Conservation (phyloP, 35 echinoderm and acorn worm species). For the Eucidaris tribuloides region DNA sequence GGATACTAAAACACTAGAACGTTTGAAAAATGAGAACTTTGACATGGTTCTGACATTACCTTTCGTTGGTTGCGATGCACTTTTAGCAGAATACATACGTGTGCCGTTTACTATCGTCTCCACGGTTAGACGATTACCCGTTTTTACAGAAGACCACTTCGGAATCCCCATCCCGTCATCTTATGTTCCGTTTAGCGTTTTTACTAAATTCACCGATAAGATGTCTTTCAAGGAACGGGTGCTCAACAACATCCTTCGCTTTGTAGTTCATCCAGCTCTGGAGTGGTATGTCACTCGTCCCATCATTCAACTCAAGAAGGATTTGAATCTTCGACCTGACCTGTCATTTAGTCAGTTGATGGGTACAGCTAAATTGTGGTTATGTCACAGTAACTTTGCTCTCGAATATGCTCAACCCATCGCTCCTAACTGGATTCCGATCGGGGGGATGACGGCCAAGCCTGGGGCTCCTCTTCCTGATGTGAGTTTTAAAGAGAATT, state of each 20-base stretch:
- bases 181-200: not conserved
- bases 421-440: no score
- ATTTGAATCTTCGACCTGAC: slow-evolving; percentile 1
- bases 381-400: no score
- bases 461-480: no score
- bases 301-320: not conserved
- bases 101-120: slow-evolving; percentile 18
- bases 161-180: slow-evolving; percentile 19
- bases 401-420: no score
- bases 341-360: no score
- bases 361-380: no score
- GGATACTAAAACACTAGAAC: not conserved
- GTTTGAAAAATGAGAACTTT: slow-evolving; percentile 25
- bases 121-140: not conserved
- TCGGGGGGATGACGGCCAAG: no score
- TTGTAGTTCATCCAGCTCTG: not conserved
- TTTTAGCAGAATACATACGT: slow-evolving; percentile 10
- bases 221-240: slow-evolving; percentile 22
- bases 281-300: not conserved
- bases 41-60: slow-evolving; percentile 13
- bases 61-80: not conserved
- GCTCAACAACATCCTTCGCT: not conserved
- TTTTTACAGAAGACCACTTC: slow-evolving; percentile 27
- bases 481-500: no score
- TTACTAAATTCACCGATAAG: not conserved